A percentile compares a stretch with the other conserved stretches of the same genome.
These are phyloP conservation scores for Tympanoctomys barrerae DNA, from an alignment of 2,797 vertebrate species.

Conservation along the genomic window DNA sequence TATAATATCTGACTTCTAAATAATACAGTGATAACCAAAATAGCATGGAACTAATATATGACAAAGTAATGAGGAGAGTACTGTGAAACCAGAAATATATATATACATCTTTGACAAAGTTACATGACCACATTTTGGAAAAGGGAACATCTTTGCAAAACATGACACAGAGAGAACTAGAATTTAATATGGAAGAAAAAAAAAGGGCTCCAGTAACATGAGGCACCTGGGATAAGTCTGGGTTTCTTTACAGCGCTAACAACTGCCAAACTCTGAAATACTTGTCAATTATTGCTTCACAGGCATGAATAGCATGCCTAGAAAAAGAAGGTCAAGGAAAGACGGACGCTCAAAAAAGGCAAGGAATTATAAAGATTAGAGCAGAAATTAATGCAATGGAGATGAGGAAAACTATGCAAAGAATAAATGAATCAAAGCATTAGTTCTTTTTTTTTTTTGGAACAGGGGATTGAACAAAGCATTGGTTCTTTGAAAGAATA, in stretches of 20 bases:
- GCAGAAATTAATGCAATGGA: no score
- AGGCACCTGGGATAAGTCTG: neutral
- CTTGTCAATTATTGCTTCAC: constrained; percentile 52
- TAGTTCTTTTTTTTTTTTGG: no score
- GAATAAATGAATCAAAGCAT: no score
- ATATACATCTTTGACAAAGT: neutral
- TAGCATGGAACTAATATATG: neutral
- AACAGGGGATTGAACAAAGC: no score
- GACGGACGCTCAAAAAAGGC: no score
- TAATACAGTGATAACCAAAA: neutral
- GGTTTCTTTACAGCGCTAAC: constrained; percentile 50
- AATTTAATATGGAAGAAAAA: neutral
- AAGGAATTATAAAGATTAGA: no score
- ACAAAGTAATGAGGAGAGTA: neutral
- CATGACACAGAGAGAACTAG: neutral
- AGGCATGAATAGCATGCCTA: constrained; percentile 61
- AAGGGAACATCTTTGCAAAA: neutral
- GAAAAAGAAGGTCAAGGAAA: no score
- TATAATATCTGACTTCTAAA: neutral
- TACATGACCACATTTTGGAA: neutral
- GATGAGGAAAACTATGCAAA: no score
- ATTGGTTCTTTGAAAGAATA: no score
- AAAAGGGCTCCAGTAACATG: neutral
- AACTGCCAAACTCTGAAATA: constrained; percentile 36
- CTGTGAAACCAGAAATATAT: neutral